Percentiles rank a stretch among this genome's conserved stretches.
Conservation (phyloP, 2,888 invertebrate genomes). For the Trissolcus brochymenae region DNA sequence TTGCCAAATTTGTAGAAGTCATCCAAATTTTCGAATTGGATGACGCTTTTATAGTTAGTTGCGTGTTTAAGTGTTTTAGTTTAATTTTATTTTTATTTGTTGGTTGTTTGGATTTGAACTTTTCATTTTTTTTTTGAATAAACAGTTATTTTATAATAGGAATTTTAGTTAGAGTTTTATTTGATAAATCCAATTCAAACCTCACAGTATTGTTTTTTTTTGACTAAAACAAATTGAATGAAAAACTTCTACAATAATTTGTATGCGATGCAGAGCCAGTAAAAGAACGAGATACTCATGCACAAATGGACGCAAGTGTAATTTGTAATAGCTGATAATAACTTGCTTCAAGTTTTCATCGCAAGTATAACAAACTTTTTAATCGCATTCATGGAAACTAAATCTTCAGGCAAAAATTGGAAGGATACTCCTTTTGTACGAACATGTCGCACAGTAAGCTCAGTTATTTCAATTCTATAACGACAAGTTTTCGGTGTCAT, state of each 20-base stretch:
- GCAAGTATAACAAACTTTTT: conserved; percentile 37
- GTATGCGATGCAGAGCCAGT: conserved; percentile 13
- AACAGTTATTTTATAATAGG: too few species aligned
- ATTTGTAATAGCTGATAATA: conserved; percentile 39
- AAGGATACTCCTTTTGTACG: conserved; percentile 37
- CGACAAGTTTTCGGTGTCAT: not conserved
- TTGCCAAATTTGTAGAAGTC: too few species aligned
- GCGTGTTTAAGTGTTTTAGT: too few species aligned
- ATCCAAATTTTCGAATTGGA: too few species aligned
- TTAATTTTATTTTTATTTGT: too few species aligned
- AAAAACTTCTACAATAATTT: conserved; percentile 10
- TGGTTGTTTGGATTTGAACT: too few species aligned
- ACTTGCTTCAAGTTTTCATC: conserved; percentile 29
- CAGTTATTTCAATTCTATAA: conserved; percentile 1
- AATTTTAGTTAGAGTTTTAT: too few species aligned
- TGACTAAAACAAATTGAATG: too few species aligned
- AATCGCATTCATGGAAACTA: conserved; percentile 43
- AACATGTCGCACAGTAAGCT: conserved; percentile 30
- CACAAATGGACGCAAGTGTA: conserved; percentile 35
- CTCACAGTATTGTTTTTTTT: too few species aligned
- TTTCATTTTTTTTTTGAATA: too few species aligned
- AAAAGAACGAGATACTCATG: not conserved
- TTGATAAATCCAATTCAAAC: too few species aligned
- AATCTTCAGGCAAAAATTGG: conserved; percentile 37
- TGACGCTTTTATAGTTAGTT: too few species aligned